phyloP scores from a whole-genome alignment of 2,888 invertebrate genomes.

The Thereva nobilitata region DNA sequence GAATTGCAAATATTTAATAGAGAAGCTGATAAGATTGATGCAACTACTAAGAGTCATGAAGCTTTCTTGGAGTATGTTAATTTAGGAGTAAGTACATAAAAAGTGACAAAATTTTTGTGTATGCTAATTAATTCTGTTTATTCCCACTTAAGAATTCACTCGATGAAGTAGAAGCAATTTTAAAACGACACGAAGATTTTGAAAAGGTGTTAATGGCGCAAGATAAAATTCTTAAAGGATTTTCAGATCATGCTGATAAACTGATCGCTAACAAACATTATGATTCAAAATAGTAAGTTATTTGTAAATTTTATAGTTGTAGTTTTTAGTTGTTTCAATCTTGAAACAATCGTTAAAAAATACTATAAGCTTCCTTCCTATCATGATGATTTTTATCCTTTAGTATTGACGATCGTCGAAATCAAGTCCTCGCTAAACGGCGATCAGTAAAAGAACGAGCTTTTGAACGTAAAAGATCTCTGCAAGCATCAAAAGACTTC shows the following conservation, averaged over 20 bases:
- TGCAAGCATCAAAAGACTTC: constrained; percentile 84
- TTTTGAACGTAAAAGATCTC: constrained; percentile 71
- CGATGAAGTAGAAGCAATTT: constrained; percentile 88
- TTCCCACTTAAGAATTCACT: constrained; percentile 68
- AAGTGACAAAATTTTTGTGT: not conserved
- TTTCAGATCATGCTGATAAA: constrained; percentile 81
- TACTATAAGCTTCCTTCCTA: not conserved
- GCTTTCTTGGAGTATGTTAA: constrained; percentile 89
- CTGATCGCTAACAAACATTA: constrained; percentile 80
- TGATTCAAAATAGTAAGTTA: constrained; percentile 73
- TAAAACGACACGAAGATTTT: constrained; percentile 92
- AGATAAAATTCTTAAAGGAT: constrained; percentile 84
- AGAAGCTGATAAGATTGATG: constrained; percentile 96
- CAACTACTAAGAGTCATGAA: constrained; percentile 90
- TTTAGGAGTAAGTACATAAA: constrained; percentile 70
- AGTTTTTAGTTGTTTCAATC: not conserved
- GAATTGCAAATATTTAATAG: constrained; percentile 91
- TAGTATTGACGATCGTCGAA: constrained; percentile 72
- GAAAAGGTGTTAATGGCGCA: constrained; percentile 90
- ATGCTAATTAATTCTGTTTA: constrained; percentile 7
- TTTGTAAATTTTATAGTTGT: not conserved
- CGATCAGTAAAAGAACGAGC: constrained; percentile 75
- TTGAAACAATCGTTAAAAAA: not conserved
- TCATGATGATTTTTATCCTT: not conserved
- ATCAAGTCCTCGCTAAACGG: constrained; percentile 75